Percentiles rank a stretch among this genome's conserved stretches.
Evolutionary conservation across 2,797 vertebrate genomes (phyloP).

Genomic region (Ctenosaura bakeri): DNA sequence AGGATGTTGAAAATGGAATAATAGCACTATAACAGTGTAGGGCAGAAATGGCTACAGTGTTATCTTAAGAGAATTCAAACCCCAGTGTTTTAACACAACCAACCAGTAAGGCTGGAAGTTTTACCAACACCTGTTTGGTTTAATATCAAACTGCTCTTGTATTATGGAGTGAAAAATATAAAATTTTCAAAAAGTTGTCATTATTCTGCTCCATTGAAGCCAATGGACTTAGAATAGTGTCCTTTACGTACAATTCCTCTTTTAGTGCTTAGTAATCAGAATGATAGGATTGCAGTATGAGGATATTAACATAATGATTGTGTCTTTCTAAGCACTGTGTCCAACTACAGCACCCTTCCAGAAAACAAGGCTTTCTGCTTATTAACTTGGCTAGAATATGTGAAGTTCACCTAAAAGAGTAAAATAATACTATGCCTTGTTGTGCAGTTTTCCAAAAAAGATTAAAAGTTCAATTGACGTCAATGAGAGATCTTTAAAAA

Average conservation of each 20-base stretch:
- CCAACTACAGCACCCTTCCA: background rate
- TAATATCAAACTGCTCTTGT: background rate
- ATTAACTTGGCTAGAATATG: background rate
- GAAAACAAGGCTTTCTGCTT: background rate
- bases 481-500: background rate
- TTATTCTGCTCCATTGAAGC: slow-evolving; percentile 34
- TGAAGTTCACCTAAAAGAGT: background rate
- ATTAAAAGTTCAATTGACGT: background rate
- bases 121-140: slow-evolving; percentile 5
- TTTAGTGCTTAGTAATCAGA: background rate
- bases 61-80: slow-evolving; percentile 33
- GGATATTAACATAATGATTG: slow-evolving; percentile 17
- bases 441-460: background rate
- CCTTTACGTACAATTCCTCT: background rate
- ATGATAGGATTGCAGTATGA: background rate
- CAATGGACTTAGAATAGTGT: background rate
- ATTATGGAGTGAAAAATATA: background rate
- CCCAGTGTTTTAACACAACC: background rate
- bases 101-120: background rate
- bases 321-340: background rate
- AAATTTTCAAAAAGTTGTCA: background rate
- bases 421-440: background rate
- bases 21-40: no score
- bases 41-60: background rate
- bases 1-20: no score